These are phyloP conservation scores for Poeciliopsis turrubarensis DNA, from an alignment of 2,113 vertebrate genomes.

Conservation along the genomic window DNA sequence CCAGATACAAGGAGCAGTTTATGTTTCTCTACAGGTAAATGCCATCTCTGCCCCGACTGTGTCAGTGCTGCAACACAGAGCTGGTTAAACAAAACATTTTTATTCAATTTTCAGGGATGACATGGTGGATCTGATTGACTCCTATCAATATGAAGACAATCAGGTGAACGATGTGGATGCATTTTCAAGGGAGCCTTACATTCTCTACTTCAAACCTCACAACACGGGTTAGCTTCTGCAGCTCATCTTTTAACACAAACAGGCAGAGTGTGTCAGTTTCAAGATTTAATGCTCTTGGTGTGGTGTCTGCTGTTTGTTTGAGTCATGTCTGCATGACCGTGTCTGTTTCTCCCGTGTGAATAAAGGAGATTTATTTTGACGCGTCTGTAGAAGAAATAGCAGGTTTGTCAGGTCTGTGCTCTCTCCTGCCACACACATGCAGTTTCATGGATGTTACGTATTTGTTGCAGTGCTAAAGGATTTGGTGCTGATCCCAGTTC, in stretches of 20 bases:
- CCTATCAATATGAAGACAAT: constrained; percentile 71
- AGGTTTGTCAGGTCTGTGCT: constrained; percentile 38
- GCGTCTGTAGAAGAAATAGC: neutral
- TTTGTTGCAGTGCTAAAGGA: constrained; percentile 61
- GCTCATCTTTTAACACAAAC: neutral
- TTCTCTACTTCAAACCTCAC: constrained; percentile 63
- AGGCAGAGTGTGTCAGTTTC: neutral
- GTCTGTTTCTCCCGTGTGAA: neutral
- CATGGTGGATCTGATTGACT: constrained; percentile 53
- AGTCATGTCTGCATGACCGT: constrained; percentile 1
- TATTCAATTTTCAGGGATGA: constrained; percentile 42
- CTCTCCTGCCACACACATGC: neutral
- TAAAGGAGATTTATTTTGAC: neutral
- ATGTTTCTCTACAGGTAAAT: constrained; percentile 74
- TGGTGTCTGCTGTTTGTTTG: neutral
- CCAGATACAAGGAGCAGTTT: constrained; percentile 77
- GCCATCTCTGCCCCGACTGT: neutral
- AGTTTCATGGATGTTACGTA: neutral
- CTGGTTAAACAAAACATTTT: neutral
- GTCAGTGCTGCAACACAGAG: neutral
- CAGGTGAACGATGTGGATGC: constrained; percentile 63
- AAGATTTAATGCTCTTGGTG: neutral
- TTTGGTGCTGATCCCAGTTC: constrained; percentile 70
- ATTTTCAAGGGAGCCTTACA: constrained; percentile 71
- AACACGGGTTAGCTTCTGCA: constrained; percentile 50